Evolutionary conservation across 1,140 invertebrate genomes (phyloP).

Genomic region (Nephotettix cincticeps): DNA sequence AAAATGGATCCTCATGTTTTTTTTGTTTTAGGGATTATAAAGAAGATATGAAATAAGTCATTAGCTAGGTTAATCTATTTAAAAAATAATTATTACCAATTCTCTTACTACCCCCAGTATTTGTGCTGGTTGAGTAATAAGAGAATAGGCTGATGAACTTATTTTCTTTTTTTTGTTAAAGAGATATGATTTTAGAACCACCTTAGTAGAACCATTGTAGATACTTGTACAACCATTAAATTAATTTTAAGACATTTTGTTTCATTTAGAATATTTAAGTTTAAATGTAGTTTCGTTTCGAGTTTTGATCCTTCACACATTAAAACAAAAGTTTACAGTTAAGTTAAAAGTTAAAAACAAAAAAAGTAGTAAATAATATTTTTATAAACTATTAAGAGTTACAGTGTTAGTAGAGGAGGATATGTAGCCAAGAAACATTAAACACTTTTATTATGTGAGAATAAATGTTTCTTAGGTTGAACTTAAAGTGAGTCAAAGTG

Average conservation of each 20-base stretch:
- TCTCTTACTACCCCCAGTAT: slow-evolving; percentile 12
- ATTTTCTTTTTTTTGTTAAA: neutral
- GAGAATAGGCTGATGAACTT: slow-evolving; percentile 1
- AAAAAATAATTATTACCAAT: slow-evolving; percentile 6
- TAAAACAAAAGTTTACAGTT: neutral
- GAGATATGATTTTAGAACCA: too few species aligned
- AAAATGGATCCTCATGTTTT: slow-evolving; percentile 23
- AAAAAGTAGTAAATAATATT: neutral
- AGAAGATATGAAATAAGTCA: slow-evolving; percentile 21
- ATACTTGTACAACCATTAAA: too few species aligned
- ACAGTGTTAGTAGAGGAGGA: slow-evolving; percentile 4
- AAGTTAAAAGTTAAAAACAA: neutral
- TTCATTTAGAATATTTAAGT: neutral
- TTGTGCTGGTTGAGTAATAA: neutral
- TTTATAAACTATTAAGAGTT: slow-evolving; percentile 2
- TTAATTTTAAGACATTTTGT: too few species aligned
- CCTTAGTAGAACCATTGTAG: neutral
- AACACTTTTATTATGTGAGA: neutral
- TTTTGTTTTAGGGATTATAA: slow-evolving; percentile 11
- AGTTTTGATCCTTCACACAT: slow-evolving; percentile 9
- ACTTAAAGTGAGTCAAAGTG: neutral
- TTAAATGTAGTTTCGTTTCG: neutral
- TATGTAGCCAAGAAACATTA: slow-evolving; percentile 8
- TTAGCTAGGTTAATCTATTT: slow-evolving; percentile 19
- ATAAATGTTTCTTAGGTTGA: too few species aligned